Evolutionary conservation across 1,140 invertebrate species (phyloP), one percentile per base, ranked within the genome.

Genomic region (Aphelinus certus): DNA sequence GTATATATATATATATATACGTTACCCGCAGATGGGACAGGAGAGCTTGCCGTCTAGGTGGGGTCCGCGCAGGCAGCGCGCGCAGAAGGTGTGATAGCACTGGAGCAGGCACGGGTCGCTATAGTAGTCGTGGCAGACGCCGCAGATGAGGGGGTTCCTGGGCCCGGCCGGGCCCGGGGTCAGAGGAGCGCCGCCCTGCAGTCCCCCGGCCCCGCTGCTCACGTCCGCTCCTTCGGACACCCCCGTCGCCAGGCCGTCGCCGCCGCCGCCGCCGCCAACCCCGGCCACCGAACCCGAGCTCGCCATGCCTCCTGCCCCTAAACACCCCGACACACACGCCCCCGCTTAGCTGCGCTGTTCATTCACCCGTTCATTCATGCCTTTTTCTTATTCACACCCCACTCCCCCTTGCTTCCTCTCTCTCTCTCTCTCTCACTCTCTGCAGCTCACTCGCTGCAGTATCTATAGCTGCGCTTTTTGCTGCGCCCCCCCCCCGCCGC

Each of bases 51-150:
- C 86, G 78, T 93, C 92, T 68, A 90, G 84, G 71, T 91, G 89
- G 66, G 90, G 86, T 55, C 90, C 90, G 62, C 89, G 87, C 49
- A 93, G 81, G 81, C 92, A 93, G 67, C 90, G 86, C 4, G 91
- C 88, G 84, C 92, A 93, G 81, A 93, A 92, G 7, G 92, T 92
- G 81, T 93, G 92, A 79, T 91, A 93, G 82, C 92, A 93, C 49
- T 88, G 88, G 2, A 93, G 87, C 61, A 93, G 88, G 76, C 92
- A 92, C 7, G 92, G 92, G 73, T 93, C 92, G 46, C 87, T 89
- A 81, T 90, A 93, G 80, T 92, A 92, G 77, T 93, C 90, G 74
- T 93, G 91, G 82, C 92, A 93, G 66, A 92, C 83, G 64, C 89
- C 89, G 81, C 92, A 93, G 10, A 92, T 83, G 7, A 93, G 83